Evolutionary conservation across 2,888 invertebrate genomes (phyloP).

Genomic region (Phortica magna): DNA sequence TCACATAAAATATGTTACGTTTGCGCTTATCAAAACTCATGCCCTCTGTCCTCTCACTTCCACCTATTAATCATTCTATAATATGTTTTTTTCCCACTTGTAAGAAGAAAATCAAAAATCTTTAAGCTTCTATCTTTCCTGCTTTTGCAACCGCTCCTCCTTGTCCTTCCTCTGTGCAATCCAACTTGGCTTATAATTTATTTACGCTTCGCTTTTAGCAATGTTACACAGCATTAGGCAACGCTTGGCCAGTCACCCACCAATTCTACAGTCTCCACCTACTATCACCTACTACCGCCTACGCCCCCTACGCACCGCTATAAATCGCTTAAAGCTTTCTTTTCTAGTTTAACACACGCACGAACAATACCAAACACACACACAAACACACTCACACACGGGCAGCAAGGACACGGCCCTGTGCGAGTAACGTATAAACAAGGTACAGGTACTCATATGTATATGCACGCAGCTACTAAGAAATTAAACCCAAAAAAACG

Average conservation of each 20-base stretch:
- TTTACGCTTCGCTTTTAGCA: slow-evolving; percentile 70
- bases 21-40: background rate
- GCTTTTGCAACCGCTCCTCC: background rate
- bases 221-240: slow-evolving; percentile 62
- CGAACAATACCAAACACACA: background rate
- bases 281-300: background rate
- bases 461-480: background rate
- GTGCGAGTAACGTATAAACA: background rate
- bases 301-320: background rate
- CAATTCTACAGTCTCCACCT: background rate
- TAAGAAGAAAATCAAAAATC: background rate
- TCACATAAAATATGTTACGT: background rate
- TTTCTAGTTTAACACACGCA: slow-evolving; percentile 18
- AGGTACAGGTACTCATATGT: background rate
- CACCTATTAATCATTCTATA: background rate
- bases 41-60: background rate
- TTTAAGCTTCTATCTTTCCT: background rate
- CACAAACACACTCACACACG: background rate
- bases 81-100: background rate
- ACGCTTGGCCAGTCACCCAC: background rate
- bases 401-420: background rate
- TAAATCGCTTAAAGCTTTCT: slow-evolving; percentile 7
- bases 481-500: background rate
- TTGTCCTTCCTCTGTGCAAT: slow-evolving; percentile 24
- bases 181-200: slow-evolving; percentile 6